These are phyloP conservation scores for Apaloderma vittatum DNA, from an alignment of 2,113 vertebrate genomes.

Conservation along the genomic window DNA sequence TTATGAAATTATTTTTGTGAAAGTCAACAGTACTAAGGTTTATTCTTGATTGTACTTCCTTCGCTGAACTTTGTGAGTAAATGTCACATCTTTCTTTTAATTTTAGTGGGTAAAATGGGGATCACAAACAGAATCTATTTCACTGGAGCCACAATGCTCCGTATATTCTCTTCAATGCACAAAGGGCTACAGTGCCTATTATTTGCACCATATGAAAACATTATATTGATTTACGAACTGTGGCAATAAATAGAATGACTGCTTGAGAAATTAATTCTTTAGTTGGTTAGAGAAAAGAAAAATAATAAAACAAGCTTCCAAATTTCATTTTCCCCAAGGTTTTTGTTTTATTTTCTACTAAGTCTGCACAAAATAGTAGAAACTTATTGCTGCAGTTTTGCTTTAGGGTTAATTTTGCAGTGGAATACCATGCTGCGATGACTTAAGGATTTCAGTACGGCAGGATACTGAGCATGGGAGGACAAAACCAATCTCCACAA, in stretches of 20 bases:
- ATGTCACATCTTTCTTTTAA: background rate
- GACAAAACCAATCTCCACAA: background rate
- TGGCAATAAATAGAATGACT: background rate
- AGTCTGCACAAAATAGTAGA: background rate
- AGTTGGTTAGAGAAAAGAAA: background rate
- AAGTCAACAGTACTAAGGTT: background rate
- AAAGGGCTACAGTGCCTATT: background rate
- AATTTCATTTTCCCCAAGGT: background rate
- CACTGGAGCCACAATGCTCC: background rate
- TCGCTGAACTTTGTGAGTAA: background rate
- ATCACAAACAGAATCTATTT: background rate
- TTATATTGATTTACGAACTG: background rate
- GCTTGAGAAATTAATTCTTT: background rate
- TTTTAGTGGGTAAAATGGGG: background rate
- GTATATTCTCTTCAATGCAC: background rate
- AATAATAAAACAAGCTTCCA: background rate
- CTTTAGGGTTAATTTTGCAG: background rate
- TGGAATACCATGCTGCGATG: background rate
- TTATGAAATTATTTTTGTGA: background rate
- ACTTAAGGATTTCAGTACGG: background rate
- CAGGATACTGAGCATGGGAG: background rate
- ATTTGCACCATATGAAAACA: background rate
- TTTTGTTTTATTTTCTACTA: background rate
- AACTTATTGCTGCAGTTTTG: background rate
- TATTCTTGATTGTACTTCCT: background rate